These are phyloP conservation scores for Anguilla anguilla DNA, from an alignment of 2,797 vertebrate species.

Conservation along the genomic window DNA sequence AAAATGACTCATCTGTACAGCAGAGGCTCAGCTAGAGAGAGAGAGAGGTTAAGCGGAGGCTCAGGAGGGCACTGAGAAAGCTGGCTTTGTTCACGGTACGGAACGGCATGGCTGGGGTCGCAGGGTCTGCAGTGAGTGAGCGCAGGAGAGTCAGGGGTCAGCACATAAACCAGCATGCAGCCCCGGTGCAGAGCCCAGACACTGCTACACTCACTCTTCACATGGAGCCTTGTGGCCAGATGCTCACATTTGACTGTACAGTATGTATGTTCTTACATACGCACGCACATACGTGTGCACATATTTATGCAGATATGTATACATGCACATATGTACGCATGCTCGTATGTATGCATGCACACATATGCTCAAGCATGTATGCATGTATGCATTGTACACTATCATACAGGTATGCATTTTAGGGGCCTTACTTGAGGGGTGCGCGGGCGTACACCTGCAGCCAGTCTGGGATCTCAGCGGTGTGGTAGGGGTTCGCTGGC, in stretches of 20 bases:
- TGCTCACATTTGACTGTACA: no score
- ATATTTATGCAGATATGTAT: no score
- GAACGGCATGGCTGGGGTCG: background rate
- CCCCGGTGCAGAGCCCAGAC: background rate
- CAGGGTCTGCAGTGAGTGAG: background rate
- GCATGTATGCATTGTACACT: background rate
- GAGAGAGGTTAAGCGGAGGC: background rate
- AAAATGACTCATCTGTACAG: background rate
- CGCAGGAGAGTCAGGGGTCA: background rate
- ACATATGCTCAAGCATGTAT: background rate
- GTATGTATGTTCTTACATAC: no score
- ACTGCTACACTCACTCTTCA: background rate
- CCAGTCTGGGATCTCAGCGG: conserved; percentile 96
- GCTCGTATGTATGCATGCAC: no score
- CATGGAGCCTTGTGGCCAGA: no score
- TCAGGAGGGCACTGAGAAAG: background rate
- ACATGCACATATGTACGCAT: no score
- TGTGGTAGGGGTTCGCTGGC: conserved; percentile 97
- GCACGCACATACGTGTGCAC: no score
- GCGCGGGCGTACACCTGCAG: conserved; percentile 97
- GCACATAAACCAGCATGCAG: conserved; percentile 17
- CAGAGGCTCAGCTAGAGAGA: background rate
- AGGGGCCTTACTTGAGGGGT: conserved; percentile 87
- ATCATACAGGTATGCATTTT: background rate
- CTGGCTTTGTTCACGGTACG: conserved; percentile 12